Conservation (phyloP, 2,888 invertebrate genomes). For the Protonemura montana region DNA sequence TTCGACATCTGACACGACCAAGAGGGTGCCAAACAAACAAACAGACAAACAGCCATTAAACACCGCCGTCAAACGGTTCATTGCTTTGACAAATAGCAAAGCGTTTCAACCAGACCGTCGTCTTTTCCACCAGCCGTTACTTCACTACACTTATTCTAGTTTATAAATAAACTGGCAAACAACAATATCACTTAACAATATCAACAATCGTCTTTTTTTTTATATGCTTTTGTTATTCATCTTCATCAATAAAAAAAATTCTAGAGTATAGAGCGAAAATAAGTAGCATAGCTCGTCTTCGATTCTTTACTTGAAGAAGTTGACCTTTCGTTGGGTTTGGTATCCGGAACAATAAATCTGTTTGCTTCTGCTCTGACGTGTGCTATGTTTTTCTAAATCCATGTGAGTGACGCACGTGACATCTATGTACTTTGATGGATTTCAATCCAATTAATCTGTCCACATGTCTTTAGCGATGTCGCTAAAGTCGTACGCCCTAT, state of each 20-base stretch:
- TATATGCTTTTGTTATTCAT: not conserved
- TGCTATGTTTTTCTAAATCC: not conserved
- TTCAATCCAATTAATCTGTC: conserved; percentile 35
- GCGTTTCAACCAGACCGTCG: too few relatives aligned
- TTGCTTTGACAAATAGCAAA: conserved; percentile 50
- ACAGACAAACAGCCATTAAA: not conserved
- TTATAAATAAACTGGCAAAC: not conserved
- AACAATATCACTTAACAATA: not conserved
- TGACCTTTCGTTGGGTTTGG: not conserved
- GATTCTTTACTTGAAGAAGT: not conserved
- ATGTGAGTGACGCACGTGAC: not conserved
- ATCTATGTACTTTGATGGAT: conserved; percentile 23
- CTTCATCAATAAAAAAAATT: not conserved
- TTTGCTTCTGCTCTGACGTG: not conserved
- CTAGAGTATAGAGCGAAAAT: not conserved
- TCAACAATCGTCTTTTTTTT: not conserved
- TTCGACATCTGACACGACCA: not conserved
- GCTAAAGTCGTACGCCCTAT: not conserved
- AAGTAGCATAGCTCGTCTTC: not conserved
- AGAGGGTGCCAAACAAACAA: not conserved
- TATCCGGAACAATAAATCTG: not conserved
- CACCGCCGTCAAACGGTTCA: conserved; percentile 47
- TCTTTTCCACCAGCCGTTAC: not conserved
- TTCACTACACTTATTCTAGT: not conserved
- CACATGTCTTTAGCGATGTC: not conserved